Percentiles rank a stretch among this genome's conserved stretches.
These are phyloP conservation scores for Gryllus longicercus DNA, from an alignment of 2,888 invertebrate genomes.

Conservation along the genomic window DNA sequence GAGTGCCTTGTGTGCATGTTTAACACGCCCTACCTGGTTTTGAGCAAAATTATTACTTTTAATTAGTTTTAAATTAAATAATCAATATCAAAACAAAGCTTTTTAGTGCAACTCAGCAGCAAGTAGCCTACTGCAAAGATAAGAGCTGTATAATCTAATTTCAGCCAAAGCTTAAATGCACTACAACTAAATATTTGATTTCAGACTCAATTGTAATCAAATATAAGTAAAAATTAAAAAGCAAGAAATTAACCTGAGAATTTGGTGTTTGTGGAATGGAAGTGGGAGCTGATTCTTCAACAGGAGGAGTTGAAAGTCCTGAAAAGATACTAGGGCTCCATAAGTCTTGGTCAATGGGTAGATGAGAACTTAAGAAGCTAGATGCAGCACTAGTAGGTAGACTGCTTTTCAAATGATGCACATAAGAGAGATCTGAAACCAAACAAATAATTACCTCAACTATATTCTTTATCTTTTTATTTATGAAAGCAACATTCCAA, in stretches of 20 bases:
- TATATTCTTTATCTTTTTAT: no score
- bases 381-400: slow-evolving; percentile 38
- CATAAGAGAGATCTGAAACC: slow-evolving; percentile 25
- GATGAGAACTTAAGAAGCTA: slow-evolving; percentile 45
- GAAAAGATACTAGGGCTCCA: slow-evolving; percentile 41
- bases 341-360: slow-evolving; percentile 36
- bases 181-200: no score
- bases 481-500: no score
- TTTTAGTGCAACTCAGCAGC: neutral
- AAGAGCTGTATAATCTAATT: neutral
- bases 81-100: neutral
- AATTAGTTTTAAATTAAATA: neutral
- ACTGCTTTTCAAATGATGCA: slow-evolving; percentile 24
- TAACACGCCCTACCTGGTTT: neutral
- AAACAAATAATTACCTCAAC: neutral
- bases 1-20: neutral
- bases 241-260: slow-evolving; percentile 41
- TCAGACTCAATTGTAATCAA: no score
- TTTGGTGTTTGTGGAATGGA: slow-evolving; percentile 54
- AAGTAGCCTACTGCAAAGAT: neutral
- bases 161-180: neutral
- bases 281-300: slow-evolving; percentile 48
- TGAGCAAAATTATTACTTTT: no score
- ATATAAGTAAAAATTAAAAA: slow-evolving; percentile 21
- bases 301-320: slow-evolving; percentile 44